A percentile compares a stretch with the other conserved stretches of the same genome.
Conservation (phyloP, 2,888 invertebrate species). For the Rhorus exstirpatorius region DNA sequence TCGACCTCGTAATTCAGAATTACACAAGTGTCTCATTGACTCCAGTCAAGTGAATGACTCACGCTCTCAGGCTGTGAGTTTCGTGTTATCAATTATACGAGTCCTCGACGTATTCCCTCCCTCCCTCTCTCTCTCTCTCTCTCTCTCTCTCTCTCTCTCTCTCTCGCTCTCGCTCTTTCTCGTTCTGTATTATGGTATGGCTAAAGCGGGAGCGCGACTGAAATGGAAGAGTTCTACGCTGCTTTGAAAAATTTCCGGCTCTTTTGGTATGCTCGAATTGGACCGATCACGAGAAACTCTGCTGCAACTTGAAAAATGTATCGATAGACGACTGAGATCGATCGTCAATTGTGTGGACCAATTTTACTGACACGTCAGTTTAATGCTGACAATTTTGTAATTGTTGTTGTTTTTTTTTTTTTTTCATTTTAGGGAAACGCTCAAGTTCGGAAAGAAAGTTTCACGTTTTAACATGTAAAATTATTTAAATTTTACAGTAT, state of each 20-base stretch:
- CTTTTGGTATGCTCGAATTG: not conserved
- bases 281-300: not conserved
- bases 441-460: too few relatives aligned
- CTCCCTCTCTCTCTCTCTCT: constrained; percentile 28
- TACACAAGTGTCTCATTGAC: constrained; percentile 80
- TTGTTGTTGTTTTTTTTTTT: too few relatives aligned
- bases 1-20: constrained; percentile 76
- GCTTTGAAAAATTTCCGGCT: not conserved
- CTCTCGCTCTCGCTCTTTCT: not conserved
- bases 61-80: constrained; percentile 67
- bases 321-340: not conserved
- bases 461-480: too few relatives aligned
- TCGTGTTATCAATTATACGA: constrained; percentile 77
- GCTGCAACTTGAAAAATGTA: not conserved
- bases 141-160: not conserved
- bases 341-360: not conserved
- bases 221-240: not conserved
- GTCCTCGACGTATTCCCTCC: constrained; percentile 62
- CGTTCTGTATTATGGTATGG: not conserved
- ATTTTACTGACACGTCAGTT: too few relatives aligned
- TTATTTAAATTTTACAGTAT: too few relatives aligned
- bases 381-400: too few relatives aligned
- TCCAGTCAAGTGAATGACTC: constrained; percentile 81
- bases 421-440: too few relatives aligned
- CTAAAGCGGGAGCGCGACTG: not conserved